These are phyloP conservation scores for Pseudochromis fuscus DNA, from an alignment of 2,797 vertebrate genomes.

Conservation along the genomic window DNA sequence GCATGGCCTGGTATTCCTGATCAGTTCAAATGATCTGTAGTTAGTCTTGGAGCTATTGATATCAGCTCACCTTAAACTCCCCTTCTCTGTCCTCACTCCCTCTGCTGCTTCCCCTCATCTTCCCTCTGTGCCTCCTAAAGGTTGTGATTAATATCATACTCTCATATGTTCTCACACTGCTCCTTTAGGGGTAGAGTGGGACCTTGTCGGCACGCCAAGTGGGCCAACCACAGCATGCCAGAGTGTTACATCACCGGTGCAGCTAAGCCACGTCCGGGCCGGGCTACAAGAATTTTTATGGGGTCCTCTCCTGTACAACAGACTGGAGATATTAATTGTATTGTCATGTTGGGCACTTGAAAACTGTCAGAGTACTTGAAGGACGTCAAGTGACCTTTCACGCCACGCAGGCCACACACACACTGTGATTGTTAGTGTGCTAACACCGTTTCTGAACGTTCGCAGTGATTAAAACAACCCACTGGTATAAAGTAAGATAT, in stretches of 20 bases:
- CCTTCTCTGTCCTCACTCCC: background rate
- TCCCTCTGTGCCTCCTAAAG: constrained; percentile 5
- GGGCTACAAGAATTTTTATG: constrained; percentile 16
- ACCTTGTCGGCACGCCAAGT: constrained; percentile 39
- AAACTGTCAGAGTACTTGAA: background rate
- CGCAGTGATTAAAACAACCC: background rate
- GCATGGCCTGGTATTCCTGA: background rate
- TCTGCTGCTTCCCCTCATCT: background rate
- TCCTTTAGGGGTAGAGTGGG: constrained; percentile 14
- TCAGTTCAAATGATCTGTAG: constrained; percentile 2
- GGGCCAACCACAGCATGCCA: constrained; percentile 35
- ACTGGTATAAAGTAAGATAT: background rate
- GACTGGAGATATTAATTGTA: background rate
- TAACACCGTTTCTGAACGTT: too few relatives aligned
- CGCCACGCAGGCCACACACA: too few relatives aligned
- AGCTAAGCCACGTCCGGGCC: constrained; percentile 36
- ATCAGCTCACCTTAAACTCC: background rate
- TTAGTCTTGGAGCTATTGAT: constrained; percentile 4
- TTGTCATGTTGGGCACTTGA: background rate
- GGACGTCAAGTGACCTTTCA: background rate
- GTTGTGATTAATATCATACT: constrained; percentile 17
- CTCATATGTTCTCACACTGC: constrained; percentile 15
- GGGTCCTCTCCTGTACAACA: background rate
- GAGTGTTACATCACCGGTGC: constrained; percentile 51
- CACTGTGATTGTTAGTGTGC: too few relatives aligned